These are phyloP conservation scores for Ranitomeya variabilis DNA, from an alignment of 2,113 vertebrate species.

Conservation along the genomic window DNA sequence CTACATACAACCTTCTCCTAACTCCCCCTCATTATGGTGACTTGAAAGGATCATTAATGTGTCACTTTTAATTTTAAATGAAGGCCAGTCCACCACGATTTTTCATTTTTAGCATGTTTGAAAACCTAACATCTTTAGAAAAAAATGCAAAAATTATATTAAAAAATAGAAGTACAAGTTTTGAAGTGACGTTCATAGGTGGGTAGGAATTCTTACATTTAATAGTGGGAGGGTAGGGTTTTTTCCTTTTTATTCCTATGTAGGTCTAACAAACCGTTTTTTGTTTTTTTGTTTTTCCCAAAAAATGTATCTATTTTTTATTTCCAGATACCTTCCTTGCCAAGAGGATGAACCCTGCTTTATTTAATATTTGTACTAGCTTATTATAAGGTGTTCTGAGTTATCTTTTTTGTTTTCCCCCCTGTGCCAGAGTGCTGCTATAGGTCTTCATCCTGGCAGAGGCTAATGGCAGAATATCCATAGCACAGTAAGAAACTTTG, in stretches of 20 bases:
- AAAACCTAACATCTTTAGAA: slow-evolving; percentile 5
- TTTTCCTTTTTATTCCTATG: slow-evolving; percentile 86
- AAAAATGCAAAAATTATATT: slow-evolving; percentile 3
- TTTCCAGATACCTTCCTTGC: slow-evolving; percentile 62
- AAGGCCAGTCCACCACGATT: slow-evolving; percentile 29
- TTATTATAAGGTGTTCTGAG: slow-evolving; percentile 69
- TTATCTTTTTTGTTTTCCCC: slow-evolving; percentile 59
- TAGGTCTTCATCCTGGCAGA: slow-evolving; percentile 34
- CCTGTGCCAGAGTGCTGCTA: slow-evolving; percentile 15
- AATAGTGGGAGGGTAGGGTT: slow-evolving; percentile 76
- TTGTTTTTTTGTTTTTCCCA: slow-evolving; percentile 68
- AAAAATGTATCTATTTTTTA: slow-evolving; percentile 72
- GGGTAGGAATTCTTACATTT: slow-evolving; percentile 81
- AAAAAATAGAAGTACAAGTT: slow-evolving; percentile 13
- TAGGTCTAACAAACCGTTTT: slow-evolving; percentile 73
- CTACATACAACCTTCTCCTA: neutral
- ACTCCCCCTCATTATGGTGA: neutral
- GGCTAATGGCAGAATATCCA: slow-evolving; percentile 61
- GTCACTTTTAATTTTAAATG: slow-evolving; percentile 10
- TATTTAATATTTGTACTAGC: slow-evolving; percentile 72
- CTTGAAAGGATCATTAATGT: neutral
- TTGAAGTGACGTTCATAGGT: slow-evolving; percentile 75
- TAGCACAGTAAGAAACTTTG: slow-evolving; percentile 74
- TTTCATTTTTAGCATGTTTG: slow-evolving; percentile 42
- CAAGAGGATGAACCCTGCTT: slow-evolving; percentile 67